Percentiles rank a stretch among this genome's conserved stretches.
These are phyloP conservation scores for Cataglyphis rosenhaueri DNA, from an alignment of 2,888 invertebrate genomes.

Conservation along the genomic window DNA sequence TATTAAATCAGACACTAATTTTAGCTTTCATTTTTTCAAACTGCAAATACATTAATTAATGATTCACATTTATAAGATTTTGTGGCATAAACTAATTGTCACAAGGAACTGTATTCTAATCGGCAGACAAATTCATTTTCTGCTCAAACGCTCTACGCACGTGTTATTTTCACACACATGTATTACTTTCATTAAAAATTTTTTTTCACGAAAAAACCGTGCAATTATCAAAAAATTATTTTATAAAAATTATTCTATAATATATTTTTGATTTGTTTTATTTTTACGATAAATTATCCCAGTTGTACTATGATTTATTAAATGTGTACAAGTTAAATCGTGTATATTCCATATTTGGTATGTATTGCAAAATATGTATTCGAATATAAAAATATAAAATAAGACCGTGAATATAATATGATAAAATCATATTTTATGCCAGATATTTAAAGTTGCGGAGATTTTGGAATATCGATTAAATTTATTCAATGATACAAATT, in stretches of 20 bases:
- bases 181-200: neutral
- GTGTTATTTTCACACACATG: neutral
- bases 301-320: neutral
- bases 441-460: neutral
- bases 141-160: neutral
- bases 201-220: neutral
- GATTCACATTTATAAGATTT: neutral
- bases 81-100: neutral
- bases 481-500: slow-evolving; percentile 17
- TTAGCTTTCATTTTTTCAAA: neutral
- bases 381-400: neutral
- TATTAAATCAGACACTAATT: neutral
- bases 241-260: neutral
- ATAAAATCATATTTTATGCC: neutral
- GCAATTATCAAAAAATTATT: neutral
- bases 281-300: neutral
- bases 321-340: neutral
- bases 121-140: neutral
- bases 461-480: slow-evolving; percentile 18
- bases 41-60: neutral
- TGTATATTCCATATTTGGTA: neutral
- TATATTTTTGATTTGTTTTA: neutral
- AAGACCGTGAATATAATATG: neutral
- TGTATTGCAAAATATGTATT: neutral
- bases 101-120: neutral